phyloP scores from a whole-genome alignment of 1,140 invertebrate species.

The Orchesella cincta region DNA sequence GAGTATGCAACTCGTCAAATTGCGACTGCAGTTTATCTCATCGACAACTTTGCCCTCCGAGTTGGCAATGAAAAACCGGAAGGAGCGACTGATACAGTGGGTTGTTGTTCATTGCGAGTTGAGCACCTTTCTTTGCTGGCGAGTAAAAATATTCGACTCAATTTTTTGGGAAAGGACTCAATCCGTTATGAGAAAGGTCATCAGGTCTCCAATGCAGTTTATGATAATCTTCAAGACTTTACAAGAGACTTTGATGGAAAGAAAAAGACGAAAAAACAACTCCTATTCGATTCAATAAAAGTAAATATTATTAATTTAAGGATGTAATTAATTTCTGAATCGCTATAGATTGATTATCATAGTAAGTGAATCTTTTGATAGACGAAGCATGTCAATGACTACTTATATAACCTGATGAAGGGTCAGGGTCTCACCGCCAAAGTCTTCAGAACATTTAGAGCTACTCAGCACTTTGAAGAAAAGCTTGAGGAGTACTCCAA shows the following conservation, averaged over 20 bases:
- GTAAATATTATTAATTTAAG: too few species aligned
- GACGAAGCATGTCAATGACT: conserved; percentile 76
- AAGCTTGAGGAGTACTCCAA: conserved; percentile 78
- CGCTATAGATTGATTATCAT: too few species aligned
- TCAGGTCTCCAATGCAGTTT: conserved; percentile 95
- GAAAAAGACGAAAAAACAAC: conserved; percentile 84
- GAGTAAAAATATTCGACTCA: conserved; percentile 93
- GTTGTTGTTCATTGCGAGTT: conserved; percentile 97
- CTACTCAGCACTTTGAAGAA: conserved; percentile 93
- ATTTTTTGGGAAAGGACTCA: conserved; percentile 93
- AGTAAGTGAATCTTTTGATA: too few species aligned
- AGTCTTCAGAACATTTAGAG: conserved; percentile 99
- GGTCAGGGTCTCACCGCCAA: conserved; percentile 98
- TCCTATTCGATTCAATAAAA: conserved; percentile 82
- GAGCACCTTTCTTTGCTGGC: conserved; percentile 94
- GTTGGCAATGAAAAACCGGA: conserved; percentile 99
- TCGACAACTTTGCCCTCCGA: conserved; percentile 96
- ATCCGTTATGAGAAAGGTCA: conserved; percentile 97
- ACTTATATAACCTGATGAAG: conserved; percentile 96
- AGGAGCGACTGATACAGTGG: conserved; percentile 98
- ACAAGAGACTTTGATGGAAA: too few species aligned
- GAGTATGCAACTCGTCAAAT: conserved; percentile 94
- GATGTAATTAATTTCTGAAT: too few species aligned
- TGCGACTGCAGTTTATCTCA: conserved; percentile 97
- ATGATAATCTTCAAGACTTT: conserved; percentile 98